Evolutionary conservation across 2,888 invertebrate species (phyloP).

Genomic region (Andrena trimmerana): DNA sequence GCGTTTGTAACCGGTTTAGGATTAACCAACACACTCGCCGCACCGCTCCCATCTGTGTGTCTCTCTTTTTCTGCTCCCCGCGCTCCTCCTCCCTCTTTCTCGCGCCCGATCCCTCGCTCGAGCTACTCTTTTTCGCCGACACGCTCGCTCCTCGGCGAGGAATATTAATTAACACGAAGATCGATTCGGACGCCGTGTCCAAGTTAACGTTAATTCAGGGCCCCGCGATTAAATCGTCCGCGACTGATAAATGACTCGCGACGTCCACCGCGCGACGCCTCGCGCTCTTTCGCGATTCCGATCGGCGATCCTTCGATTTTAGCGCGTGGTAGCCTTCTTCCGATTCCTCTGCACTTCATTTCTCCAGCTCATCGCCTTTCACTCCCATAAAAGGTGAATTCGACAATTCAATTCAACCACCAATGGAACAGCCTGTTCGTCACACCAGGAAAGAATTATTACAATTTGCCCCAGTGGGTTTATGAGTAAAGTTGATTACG

Average conservation of each 20-base stretch:
- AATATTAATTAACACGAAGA: slow-evolving; percentile 74
- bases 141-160: slow-evolving; percentile 41
- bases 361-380: not conserved
- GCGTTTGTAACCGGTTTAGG: slow-evolving; percentile 75
- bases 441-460: slow-evolving; percentile 39
- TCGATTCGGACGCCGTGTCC: slow-evolving; percentile 67
- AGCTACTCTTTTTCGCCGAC: slow-evolving; percentile 35
- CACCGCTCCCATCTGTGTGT: slow-evolving; percentile 18
- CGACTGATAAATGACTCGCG: slow-evolving; percentile 64
- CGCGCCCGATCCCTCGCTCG: not conserved
- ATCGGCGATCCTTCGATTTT: slow-evolving; percentile 19
- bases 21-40: slow-evolving; percentile 66
- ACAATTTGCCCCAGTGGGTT: slow-evolving; percentile 31
- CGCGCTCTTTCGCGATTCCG: slow-evolving; percentile 26
- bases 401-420: slow-evolving; percentile 52
- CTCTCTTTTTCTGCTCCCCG: slow-evolving; percentile 24
- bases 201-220: slow-evolving; percentile 71
- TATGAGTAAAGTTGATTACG: no score
- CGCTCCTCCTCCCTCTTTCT: not conserved
- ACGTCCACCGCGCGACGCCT: slow-evolving; percentile 25
- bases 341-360: not conserved
- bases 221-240: slow-evolving; percentile 66
- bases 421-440: slow-evolving; percentile 25
- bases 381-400: no score
- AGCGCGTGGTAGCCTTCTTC: not conserved